A percentile compares a stretch with the other conserved stretches of the same genome.
These are phyloP conservation scores for Elephas maximus DNA, from an alignment of 2,113 vertebrate species.

Conservation along the genomic window DNA sequence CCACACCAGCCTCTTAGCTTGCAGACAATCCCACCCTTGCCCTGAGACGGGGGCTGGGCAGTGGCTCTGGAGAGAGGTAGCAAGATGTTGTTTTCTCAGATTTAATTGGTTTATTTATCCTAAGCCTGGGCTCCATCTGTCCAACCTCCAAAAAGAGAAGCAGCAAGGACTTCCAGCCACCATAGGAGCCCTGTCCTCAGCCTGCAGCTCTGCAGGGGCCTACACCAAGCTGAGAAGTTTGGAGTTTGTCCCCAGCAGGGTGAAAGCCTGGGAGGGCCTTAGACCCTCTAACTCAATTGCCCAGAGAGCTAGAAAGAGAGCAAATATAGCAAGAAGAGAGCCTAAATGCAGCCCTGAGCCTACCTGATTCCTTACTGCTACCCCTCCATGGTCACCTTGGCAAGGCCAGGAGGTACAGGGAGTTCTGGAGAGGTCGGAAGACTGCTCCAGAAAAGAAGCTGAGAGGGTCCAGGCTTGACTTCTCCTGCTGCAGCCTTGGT, in stretches of 20 bases:
- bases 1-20: conserved; percentile 55
- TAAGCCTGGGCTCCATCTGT: conserved; percentile 89
- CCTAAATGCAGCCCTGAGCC: background rate
- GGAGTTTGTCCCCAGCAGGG: background rate
- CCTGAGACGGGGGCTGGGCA: conserved; percentile 86
- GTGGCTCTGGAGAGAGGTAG: conserved; percentile 79
- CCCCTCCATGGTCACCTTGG: background rate
- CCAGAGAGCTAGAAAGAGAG: background rate
- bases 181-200: conserved; percentile 81
- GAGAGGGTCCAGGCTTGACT: background rate
- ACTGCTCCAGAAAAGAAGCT: background rate
- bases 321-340: background rate
- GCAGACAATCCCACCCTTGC: conserved; percentile 77
- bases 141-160: conserved; percentile 87
- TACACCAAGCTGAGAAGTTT: conserved; percentile 7
- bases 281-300: background rate
- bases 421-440: background rate
- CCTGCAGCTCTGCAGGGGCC: conserved; percentile 6
- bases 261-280: background rate
- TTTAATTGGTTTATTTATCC: conserved; percentile 94
- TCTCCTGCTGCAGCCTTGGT: background rate
- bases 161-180: conserved; percentile 80
- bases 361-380: background rate
- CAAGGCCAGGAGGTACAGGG: background rate
- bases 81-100: conserved; percentile 93